These are phyloP conservation scores for Callopanchax toddi DNA, from an alignment of 2,113 vertebrate genomes.

Conservation along the genomic window DNA sequence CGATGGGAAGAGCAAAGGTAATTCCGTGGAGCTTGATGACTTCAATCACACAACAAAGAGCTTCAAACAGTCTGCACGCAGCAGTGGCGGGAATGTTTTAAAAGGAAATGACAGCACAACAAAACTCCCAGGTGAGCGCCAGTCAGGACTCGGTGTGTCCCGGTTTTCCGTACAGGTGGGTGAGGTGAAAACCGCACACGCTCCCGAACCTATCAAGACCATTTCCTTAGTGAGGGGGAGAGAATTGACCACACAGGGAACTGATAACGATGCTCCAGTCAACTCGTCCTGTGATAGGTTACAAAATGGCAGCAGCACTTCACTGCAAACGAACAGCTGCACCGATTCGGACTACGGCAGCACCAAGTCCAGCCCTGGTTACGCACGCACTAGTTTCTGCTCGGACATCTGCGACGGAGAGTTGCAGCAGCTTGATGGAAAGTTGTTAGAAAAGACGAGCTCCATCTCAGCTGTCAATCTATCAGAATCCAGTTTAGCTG, in stretches of 20 bases:
- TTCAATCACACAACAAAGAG: conserved; percentile 15
- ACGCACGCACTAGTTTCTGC: neutral
- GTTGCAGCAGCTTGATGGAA: neutral
- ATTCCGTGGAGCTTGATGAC: conserved; percentile 38
- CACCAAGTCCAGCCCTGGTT: conserved; percentile 24
- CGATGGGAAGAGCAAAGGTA: neutral
- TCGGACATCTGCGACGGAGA: conserved; percentile 11
- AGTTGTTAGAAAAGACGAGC: conserved; percentile 5
- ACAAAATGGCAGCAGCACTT: neutral
- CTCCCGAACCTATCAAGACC: conserved; percentile 27
- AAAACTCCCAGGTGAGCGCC: neutral
- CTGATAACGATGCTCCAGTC: neutral
- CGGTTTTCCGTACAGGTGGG: conserved; percentile 46
- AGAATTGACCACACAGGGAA: neutral
- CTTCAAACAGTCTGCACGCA: neutral
- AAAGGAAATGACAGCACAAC: neutral
- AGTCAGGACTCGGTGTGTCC: conserved; percentile 3
- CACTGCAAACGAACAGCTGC: neutral
- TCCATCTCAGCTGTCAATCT: neutral
- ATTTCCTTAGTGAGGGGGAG: conserved; percentile 12
- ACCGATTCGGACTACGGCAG: conserved; percentile 36
- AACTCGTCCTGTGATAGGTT: neutral
- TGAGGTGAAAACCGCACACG: conserved; percentile 35
- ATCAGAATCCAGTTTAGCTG: neutral
- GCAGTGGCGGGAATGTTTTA: neutral